These are phyloP conservation scores for Tachysurus fulvidraco DNA, from an alignment of 2,113 vertebrate species.

Conservation along the genomic window DNA sequence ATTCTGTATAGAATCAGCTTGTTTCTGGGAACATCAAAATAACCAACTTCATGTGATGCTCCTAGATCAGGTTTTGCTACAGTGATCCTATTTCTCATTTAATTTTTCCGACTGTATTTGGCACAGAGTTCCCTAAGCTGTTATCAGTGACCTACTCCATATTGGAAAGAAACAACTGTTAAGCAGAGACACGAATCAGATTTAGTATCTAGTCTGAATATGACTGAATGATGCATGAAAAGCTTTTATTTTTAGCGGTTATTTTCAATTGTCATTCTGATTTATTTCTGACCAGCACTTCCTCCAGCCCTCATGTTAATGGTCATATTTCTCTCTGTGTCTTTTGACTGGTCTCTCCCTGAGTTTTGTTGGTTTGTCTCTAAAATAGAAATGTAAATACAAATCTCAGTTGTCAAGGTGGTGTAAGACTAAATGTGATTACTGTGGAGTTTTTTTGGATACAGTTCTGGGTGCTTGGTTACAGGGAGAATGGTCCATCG, in stretches of 20 bases:
- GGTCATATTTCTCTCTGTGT: no score
- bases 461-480: slow-evolving; percentile 7
- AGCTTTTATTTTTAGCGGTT: background rate
- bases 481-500: background rate
- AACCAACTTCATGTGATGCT: background rate
- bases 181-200: slow-evolving; percentile 5
- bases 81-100: background rate
- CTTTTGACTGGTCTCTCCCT: no score
- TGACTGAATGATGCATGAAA: background rate
- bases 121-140: background rate
- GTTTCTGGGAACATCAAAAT: background rate
- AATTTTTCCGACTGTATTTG: background rate
- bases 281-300: background rate
- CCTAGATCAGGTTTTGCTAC: background rate
- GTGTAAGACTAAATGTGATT: background rate
- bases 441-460: slow-evolving; percentile 1
- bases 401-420: background rate
- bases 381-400: background rate
- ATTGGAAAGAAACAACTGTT: background rate
- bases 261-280: background rate
- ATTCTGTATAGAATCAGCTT: background rate
- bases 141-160: background rate
- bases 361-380: background rate
- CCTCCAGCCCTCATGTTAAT: background rate
- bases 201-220: background rate